Conservation (phyloP, 1,140 invertebrate species). For the Copidosoma floridanum region DNA sequence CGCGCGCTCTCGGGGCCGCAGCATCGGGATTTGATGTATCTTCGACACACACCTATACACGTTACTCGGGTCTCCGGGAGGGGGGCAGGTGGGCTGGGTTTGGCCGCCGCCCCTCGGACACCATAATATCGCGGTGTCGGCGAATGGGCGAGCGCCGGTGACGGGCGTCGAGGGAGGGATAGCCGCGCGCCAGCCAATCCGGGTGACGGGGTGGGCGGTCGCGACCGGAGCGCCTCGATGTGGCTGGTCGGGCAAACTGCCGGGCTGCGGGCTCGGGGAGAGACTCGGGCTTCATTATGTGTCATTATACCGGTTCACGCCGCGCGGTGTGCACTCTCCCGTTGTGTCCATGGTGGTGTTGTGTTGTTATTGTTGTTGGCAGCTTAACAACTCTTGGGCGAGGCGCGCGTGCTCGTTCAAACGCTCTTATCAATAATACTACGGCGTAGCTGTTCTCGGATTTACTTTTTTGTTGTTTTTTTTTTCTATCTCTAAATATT, state of each 20-base stretch:
- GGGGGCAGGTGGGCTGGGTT: too few species aligned
- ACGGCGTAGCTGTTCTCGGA: too few species aligned
- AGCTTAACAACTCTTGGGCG: constrained; percentile 34
- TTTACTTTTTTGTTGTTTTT: too few species aligned
- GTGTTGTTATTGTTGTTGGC: too few species aligned
- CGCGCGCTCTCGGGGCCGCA: not conserved
- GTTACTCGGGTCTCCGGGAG: too few species aligned
- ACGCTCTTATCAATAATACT: too few species aligned
- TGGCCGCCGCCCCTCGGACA: too few species aligned
- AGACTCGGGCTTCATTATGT: constrained; percentile 58
- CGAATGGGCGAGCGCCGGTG: not conserved
- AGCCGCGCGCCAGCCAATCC: too few species aligned
- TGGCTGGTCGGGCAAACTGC: constrained; percentile 39
- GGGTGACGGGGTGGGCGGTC: constrained; percentile 24
- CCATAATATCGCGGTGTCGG: not conserved
- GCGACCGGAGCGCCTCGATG: constrained; percentile 40
- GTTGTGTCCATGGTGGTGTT: too few species aligned
- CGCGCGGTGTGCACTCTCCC: constrained; percentile 56
- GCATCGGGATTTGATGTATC: too few species aligned
- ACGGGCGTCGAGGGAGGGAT: not conserved
- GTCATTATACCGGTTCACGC: constrained; percentile 59
- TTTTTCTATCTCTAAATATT: too few species aligned
- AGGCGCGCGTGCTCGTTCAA: not conserved
- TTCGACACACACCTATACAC: too few species aligned
- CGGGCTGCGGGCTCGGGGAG: constrained; percentile 46